These are phyloP conservation scores for Valencia hispanica DNA, from an alignment of 2,797 vertebrate species.

Conservation along the genomic window DNA sequence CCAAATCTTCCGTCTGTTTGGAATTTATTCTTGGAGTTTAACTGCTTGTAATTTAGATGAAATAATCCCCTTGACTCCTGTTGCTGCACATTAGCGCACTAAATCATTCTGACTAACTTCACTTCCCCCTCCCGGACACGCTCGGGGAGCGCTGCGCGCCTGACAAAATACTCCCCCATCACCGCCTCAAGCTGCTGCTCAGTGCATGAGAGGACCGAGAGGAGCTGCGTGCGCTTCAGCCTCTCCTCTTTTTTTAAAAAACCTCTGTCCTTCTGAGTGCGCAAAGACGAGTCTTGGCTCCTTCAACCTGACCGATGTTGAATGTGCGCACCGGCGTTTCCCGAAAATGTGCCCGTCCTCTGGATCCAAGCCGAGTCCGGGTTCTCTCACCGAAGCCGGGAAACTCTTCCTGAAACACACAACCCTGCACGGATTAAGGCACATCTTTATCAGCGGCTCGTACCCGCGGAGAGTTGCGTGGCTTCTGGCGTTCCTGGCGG, in stretches of 20 bases:
- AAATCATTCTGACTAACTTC: constrained; percentile 58
- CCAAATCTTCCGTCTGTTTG: constrained; percentile 23
- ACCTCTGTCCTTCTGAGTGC: constrained; percentile 54
- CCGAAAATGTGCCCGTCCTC: constrained; percentile 79
- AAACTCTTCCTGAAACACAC: constrained; percentile 83
- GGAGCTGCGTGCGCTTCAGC: constrained; percentile 47
- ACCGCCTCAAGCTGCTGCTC: constrained; percentile 55
- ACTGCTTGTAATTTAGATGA: constrained; percentile 47
- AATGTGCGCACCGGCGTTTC: constrained; percentile 36
- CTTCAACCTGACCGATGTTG: constrained; percentile 51
- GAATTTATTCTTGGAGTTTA: constrained; percentile 20
- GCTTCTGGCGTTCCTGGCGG: constrained; percentile 81
- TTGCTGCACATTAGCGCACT: constrained; percentile 56
- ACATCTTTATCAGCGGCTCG: constrained; percentile 80
- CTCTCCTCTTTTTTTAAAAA: constrained; percentile 32
- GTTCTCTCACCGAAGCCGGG: constrained; percentile 77
- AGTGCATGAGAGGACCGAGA: constrained; percentile 42
- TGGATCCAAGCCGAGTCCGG: constrained; percentile 66
- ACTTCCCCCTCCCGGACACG: constrained; percentile 28
- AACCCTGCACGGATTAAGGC: constrained; percentile 81
- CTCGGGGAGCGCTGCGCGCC: constrained; percentile 39
- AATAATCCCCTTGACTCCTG: constrained; percentile 49
- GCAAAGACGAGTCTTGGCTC: constrained; percentile 46
- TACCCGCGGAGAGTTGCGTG: constrained; percentile 82
- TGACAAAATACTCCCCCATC: constrained; percentile 54